Conservation (phyloP, 2,888 invertebrate species). For the Noctua janthina region DNA sequence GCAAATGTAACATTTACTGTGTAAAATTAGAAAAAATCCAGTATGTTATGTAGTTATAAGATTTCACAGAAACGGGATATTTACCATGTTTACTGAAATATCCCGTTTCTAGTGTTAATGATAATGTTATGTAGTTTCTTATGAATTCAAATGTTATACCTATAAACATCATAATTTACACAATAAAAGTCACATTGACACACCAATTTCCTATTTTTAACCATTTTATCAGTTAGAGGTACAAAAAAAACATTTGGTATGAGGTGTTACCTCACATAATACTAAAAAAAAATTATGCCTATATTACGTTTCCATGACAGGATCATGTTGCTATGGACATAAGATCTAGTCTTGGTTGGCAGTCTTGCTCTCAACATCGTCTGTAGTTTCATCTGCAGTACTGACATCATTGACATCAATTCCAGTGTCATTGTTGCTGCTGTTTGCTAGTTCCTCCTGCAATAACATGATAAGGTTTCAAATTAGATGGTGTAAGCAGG, state of each 20-base stretch:
- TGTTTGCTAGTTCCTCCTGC: conserved; percentile 91
- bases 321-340: conserved; percentile 16
- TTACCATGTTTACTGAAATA: too few relatives aligned
- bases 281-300: conserved; percentile 31
- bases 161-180: conserved; percentile 5
- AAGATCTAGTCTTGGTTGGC: conserved; percentile 56
- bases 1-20: conserved; percentile 28
- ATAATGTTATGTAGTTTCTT: background rate
- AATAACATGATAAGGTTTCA: conserved; percentile 28
- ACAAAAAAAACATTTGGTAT: conserved; percentile 43
- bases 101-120: too few relatives aligned
- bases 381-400: conserved; percentile 81
- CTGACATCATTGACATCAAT: conserved; percentile 89
- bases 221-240: conserved; percentile 22
- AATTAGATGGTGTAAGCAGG: background rate
- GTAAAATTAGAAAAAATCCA: conserved; percentile 4
- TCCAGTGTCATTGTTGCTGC: conserved; percentile 90
- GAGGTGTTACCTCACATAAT: conserved; percentile 43
- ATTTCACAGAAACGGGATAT: too few relatives aligned
- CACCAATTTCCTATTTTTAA: background rate
- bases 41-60: background rate
- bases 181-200: conserved; percentile 24
- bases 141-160: background rate
- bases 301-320: conserved; percentile 16
- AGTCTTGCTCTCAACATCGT: conserved; percentile 66